Evolutionary conservation across 2,888 invertebrate species (phyloP), one percentile per base, ranked within the genome.

Genomic region (Acrocyrtus sp.): DNA sequence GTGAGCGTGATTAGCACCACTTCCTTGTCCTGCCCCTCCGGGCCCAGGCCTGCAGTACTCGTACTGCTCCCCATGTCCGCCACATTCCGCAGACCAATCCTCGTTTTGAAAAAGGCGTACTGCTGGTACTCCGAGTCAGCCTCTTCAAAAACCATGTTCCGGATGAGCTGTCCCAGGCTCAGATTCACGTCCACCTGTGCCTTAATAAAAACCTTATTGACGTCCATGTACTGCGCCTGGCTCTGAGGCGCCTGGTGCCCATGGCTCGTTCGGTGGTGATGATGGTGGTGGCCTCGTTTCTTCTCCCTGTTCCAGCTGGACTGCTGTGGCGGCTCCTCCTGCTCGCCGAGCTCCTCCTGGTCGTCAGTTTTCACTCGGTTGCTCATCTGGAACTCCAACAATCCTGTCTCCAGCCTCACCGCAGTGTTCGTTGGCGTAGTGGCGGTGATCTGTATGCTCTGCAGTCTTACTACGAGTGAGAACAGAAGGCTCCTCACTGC

Each of bases 361-460:
- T 60, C 53, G 22, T 67, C 67, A 2, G 68, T 60, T 34, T 68
- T 68, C 17, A 97, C 95, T 75, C 97, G 88, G 86, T 98, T 98
- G 4, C 96, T 96, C 63, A 98, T 86, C 85, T 96, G 94, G 82
- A 98, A 88, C 84, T 97, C 95, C 2, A 98, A 91, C 0, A 92
- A 92, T 45, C 96, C 97, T 0, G 98, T 98, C 86, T 98, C 98
- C 70, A 99, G 88, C 3, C 98, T 90, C 19, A 99, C 96, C 0
- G 98, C 98, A 2, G 95, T 97, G 83, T 93, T 95, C 54, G 98
- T 97, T 0, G 98, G 98, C 0, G 99, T 99, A 0, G 98, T 98
- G 0, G 98, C 98, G 0, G 98, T 99, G 70, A 99, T 87, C 84
- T 98, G 98, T 76, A 99, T 95, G 65, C 98, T 91, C 88, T 92